These are phyloP conservation scores for Pelodytes ibericus DNA, from an alignment of 2,797 vertebrate genomes.

Conservation along the genomic window DNA sequence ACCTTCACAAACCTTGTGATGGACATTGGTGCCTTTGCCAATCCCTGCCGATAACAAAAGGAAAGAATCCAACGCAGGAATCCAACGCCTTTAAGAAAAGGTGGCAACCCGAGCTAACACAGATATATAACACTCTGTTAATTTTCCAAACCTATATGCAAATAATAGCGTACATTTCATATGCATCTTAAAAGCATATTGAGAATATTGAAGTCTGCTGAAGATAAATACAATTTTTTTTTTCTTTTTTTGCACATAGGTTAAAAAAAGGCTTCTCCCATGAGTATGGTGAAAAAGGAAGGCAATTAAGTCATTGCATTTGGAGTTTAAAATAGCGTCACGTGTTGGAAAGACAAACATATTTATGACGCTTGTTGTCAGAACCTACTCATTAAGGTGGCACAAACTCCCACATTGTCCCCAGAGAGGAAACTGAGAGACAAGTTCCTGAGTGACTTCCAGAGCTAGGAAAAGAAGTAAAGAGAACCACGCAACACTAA, in stretches of 20 bases:
- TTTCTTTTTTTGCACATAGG: background rate
- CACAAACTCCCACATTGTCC: conserved; percentile 51
- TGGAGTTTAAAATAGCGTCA: conserved; percentile 37
- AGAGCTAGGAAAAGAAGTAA: conserved; percentile 9
- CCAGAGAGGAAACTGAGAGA: conserved; percentile 42
- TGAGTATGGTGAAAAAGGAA: background rate
- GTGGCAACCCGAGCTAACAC: too few species aligned
- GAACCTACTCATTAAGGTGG: conserved; percentile 45
- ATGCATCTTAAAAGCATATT: too few species aligned
- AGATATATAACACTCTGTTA: too few species aligned
- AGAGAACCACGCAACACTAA: conserved; percentile 3
- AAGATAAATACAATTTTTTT: too few species aligned
- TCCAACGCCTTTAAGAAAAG: too few species aligned
- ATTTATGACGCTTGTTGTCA: conserved; percentile 24
- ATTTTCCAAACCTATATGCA: too few species aligned
- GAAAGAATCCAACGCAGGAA: too few species aligned
- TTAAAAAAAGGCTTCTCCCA: background rate
- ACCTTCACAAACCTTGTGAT: too few species aligned
- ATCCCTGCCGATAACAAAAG: too few species aligned
- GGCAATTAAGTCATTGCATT: background rate
- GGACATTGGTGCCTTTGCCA: too few species aligned
- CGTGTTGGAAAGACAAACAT: conserved; percentile 23
- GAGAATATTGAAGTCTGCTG: too few species aligned
- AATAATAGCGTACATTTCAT: too few species aligned
- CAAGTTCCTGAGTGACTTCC: conserved; percentile 19